Conservation (phyloP, 2,113 vertebrate genomes). For the Anhinga rufa region DNA sequence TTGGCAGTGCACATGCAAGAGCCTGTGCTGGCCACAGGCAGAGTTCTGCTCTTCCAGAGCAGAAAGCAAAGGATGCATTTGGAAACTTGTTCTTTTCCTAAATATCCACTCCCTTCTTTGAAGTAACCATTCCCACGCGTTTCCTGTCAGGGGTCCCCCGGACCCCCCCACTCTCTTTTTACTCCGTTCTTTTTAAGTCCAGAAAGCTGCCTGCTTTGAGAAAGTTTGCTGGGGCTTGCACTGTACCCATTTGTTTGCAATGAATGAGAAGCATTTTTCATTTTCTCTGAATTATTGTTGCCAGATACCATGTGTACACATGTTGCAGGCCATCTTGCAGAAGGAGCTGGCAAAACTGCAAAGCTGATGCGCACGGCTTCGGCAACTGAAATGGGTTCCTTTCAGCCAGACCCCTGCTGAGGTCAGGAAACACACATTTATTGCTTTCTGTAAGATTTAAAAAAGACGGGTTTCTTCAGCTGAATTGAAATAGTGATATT, state of each 20-base stretch:
- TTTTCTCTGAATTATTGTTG: slow-evolving; percentile 42
- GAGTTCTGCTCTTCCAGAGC: neutral
- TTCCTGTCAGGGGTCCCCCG: neutral
- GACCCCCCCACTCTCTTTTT: neutral
- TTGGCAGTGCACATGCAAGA: neutral
- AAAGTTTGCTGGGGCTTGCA: slow-evolving; percentile 11
- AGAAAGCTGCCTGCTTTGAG: neutral
- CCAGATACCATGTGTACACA: slow-evolving; percentile 36
- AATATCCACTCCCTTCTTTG: neutral
- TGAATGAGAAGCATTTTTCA: slow-evolving; percentile 55
- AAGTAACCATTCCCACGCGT: neutral
- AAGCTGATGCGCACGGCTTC: neutral
- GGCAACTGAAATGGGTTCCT: neutral
- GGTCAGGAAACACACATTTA: neutral
- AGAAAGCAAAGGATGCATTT: neutral
- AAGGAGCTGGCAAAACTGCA: slow-evolving; percentile 36
- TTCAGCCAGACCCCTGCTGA: neutral
- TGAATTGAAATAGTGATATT: neutral
- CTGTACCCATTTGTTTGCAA: slow-evolving; percentile 51
- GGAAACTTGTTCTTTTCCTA: neutral
- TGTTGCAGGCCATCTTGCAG: slow-evolving; percentile 30
- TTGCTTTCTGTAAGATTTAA: neutral
- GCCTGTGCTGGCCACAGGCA: neutral
- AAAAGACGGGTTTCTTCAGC: neutral
- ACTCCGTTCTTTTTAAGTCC: neutral